phyloP scores from a whole-genome alignment of 2,113 vertebrate genomes.

The Callipepla squamata region DNA sequence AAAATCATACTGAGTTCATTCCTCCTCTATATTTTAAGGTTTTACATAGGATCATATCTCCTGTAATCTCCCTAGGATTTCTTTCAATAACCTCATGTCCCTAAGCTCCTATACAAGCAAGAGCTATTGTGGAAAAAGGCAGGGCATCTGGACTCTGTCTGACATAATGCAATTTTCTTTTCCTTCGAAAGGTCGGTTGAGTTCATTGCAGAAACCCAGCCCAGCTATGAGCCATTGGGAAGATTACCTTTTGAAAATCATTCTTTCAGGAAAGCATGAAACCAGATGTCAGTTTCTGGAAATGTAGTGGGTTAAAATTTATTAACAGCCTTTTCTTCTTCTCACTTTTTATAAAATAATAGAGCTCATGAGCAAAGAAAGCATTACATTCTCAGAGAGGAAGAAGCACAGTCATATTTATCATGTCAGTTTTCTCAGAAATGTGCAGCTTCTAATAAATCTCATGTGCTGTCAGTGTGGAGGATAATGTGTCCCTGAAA shows the following conservation, averaged over 20 bases:
- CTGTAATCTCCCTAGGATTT: background rate
- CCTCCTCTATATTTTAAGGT: background rate
- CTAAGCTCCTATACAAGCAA: slow-evolving; percentile 22
- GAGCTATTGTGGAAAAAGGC: slow-evolving; percentile 71
- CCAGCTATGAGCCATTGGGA: slow-evolving; percentile 66
- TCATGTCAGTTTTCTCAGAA: slow-evolving; percentile 21
- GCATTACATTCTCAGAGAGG: background rate
- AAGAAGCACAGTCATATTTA: background rate
- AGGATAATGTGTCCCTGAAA: slow-evolving; percentile 4
- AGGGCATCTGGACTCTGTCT: slow-evolving; percentile 54
- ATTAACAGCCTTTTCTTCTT: background rate
- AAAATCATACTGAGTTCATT: background rate
- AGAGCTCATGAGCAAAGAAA: background rate
- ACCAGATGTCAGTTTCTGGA: slow-evolving; percentile 24
- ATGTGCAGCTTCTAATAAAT: slow-evolving; percentile 35
- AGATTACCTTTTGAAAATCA: slow-evolving; percentile 57
- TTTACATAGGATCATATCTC: background rate
- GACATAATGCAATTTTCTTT: slow-evolving; percentile 78
- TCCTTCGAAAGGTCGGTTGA: slow-evolving; percentile 69
- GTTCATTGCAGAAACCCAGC: slow-evolving; percentile 64
- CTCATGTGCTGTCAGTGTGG: background rate
- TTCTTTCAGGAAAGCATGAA: slow-evolving; percentile 61
- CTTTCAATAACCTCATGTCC: background rate
- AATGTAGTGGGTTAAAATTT: slow-evolving; percentile 30
- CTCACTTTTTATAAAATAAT: background rate